Percentiles rank a stretch among this genome's conserved stretches.
Conservation (phyloP, 2,797 vertebrate species). For the Phalanger gymnotis region DNA sequence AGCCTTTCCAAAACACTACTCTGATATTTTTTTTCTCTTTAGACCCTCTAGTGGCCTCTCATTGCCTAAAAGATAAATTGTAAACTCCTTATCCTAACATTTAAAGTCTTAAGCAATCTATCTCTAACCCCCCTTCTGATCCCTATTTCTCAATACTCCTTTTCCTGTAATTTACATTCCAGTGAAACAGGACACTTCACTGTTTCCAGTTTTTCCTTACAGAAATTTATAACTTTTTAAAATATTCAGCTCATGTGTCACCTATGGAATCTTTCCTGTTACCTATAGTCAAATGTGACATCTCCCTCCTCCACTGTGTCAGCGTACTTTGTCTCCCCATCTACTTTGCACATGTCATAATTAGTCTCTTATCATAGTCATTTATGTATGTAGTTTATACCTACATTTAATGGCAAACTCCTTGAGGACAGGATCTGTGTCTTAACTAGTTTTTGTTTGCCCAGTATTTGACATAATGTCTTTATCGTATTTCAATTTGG, state of each 20-base stretch:
- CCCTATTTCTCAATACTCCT: not conserved
- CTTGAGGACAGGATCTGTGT: not conserved
- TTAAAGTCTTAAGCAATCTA: not conserved
- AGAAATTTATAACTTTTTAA: not conserved
- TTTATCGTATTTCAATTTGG: not conserved
- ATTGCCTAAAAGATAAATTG: not conserved
- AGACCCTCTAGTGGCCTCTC: not conserved
- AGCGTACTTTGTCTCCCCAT: not conserved
- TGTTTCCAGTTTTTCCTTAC: not conserved
- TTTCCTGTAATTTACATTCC: not conserved
- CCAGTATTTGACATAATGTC: not conserved
- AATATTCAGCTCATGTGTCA: not conserved
- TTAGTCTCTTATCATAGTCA: not conserved
- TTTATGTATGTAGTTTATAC: not conserved
- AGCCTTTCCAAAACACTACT: not conserved
- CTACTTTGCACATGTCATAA: not conserved
- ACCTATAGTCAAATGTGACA: not conserved
- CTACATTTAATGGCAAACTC: too few species aligned
- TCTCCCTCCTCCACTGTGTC: not conserved
- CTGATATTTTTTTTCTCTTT: not conserved
- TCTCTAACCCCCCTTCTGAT: not conserved
- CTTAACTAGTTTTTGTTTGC: not conserved
- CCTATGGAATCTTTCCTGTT: not conserved
- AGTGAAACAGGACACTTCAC: not conserved
- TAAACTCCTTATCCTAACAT: not conserved